These are phyloP conservation scores for Stigmatopora argus DNA, from an alignment of 2,113 vertebrate species.

Conservation along the genomic window DNA sequence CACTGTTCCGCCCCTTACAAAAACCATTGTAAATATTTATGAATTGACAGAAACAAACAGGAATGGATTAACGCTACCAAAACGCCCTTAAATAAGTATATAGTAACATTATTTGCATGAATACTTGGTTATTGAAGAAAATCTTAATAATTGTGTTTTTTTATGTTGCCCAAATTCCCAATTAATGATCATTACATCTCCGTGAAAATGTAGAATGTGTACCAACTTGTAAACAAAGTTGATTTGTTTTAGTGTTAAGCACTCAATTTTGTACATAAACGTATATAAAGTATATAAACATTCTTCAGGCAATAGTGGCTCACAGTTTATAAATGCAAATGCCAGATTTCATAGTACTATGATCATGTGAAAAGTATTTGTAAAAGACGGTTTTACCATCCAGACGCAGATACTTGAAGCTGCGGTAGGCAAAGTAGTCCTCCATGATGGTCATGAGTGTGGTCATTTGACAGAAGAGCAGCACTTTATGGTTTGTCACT, in stretches of 20 bases:
- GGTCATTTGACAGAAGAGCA: conserved; percentile 99
- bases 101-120: neutral
- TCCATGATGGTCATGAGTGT: conserved; percentile 99
- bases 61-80: neutral
- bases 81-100: neutral
- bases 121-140: neutral
- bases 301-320: neutral
- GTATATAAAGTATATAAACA: no score
- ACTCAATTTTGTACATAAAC: neutral
- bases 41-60: neutral
- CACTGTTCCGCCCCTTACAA: neutral
- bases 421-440: conserved; percentile 92
- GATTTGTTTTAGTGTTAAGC: neutral
- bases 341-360: no score
- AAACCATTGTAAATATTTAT: neutral
- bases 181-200: neutral
- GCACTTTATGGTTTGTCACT: conserved; percentile 91
- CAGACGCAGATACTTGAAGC: conserved; percentile 92
- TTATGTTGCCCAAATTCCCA: neutral
- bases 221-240: neutral
- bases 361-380: no score
- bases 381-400: conserved; percentile 75
- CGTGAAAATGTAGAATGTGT: neutral
- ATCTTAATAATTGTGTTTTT: neutral
- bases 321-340: neutral